Evolutionary conservation across 2,888 invertebrate genomes (phyloP).

Genomic region (Emmelina monodactyla): DNA sequence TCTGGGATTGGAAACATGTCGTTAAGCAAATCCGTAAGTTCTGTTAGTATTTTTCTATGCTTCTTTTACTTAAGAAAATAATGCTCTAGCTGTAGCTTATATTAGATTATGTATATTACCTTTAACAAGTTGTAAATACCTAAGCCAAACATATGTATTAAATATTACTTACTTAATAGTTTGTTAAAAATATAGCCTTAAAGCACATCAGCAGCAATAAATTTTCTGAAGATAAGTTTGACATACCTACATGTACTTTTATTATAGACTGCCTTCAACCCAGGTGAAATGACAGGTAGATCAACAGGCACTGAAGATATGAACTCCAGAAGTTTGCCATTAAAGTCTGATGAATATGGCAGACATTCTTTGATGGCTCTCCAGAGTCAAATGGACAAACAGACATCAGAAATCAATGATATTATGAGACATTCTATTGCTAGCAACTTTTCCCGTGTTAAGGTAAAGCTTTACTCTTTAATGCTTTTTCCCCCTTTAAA

Average conservation of each 20-base stretch:
- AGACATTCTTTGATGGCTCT: slow-evolving; percentile 35
- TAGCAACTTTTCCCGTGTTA: slow-evolving; percentile 43
- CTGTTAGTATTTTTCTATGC: too few species aligned
- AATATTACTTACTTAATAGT: too few species aligned
- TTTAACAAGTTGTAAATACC: too few species aligned
- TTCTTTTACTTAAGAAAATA: too few species aligned
- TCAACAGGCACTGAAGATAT: slow-evolving; percentile 43
- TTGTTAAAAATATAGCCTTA: too few species aligned
- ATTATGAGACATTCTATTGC: slow-evolving; percentile 52
- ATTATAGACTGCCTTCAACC: slow-evolving; percentile 44
- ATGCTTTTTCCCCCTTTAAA: too few species aligned
- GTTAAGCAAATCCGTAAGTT: slow-evolving; percentile 39
- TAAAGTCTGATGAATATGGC: slow-evolving; percentile 23
- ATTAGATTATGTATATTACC: too few species aligned
- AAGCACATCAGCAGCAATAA: too few species aligned
- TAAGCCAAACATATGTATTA: too few species aligned
- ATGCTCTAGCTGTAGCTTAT: not conserved
- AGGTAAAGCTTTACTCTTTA: slow-evolving; percentile 25
- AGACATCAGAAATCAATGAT: slow-evolving; percentile 39
- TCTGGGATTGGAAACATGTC: slow-evolving; percentile 31
- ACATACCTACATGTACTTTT: too few species aligned
- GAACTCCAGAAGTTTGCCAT: slow-evolving; percentile 13
- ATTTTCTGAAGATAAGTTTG: too few species aligned
- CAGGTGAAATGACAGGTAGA: slow-evolving; percentile 52
- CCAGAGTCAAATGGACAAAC: slow-evolving; percentile 38